Evolutionary conservation across 2,888 invertebrate genomes (phyloP).

Genomic region (Eurois occulta): DNA sequence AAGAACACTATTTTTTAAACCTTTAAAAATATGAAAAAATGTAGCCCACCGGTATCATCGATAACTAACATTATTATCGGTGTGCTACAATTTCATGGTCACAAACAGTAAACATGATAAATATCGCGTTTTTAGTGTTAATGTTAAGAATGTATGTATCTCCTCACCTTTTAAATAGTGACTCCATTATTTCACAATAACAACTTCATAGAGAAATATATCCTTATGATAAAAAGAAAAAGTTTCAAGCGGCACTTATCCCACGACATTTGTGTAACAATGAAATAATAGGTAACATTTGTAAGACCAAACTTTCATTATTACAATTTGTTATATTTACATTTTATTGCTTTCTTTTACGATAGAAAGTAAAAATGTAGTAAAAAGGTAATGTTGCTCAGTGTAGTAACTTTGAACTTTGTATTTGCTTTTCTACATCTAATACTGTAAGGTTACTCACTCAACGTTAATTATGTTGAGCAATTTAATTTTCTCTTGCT

Average conservation of each 20-base stretch:
- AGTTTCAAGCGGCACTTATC: conserved; percentile 37
- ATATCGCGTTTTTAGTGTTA: too few relatives aligned
- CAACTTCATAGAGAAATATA: neutral
- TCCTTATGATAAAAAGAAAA: conserved; percentile 34
- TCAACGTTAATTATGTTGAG: neutral
- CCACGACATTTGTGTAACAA: conserved; percentile 39
- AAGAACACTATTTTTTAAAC: too few relatives aligned
- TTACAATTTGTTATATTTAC: conserved; percentile 57
- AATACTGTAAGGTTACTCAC: neutral
- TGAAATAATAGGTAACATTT: conserved; percentile 48
- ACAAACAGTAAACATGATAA: too few relatives aligned
- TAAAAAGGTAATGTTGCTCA: conserved; percentile 44
- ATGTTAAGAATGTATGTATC: too few relatives aligned
- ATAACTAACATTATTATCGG: too few relatives aligned
- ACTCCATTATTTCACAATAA: conserved; percentile 15
- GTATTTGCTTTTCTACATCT: conserved; percentile 18
- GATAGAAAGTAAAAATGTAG: conserved; percentile 44
- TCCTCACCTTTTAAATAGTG: neutral
- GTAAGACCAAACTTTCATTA: conserved; percentile 46
- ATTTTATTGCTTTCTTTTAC: conserved; percentile 45
- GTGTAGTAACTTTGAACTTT: conserved; percentile 18
- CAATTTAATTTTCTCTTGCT: neutral
- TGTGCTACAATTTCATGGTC: too few relatives aligned
- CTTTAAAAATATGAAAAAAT: too few relatives aligned
- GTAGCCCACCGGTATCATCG: too few relatives aligned